These are phyloP conservation scores for Megalopta genalis DNA, from an alignment of 1,140 invertebrate species.

Conservation along the genomic window DNA sequence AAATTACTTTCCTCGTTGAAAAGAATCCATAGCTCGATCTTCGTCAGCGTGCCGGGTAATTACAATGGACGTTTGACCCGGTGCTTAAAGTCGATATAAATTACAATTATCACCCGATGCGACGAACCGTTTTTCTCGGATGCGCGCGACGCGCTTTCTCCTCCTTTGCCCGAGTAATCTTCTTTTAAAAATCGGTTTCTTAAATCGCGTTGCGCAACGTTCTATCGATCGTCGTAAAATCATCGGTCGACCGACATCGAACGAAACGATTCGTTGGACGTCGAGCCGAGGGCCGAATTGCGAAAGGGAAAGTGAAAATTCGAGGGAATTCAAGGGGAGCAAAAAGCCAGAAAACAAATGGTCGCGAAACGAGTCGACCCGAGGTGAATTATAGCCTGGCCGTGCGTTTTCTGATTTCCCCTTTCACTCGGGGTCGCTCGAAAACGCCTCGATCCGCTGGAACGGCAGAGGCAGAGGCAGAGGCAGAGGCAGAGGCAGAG, in stretches of 20 bases:
- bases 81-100: constrained; percentile 18
- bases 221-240: background rate
- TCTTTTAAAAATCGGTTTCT: background rate
- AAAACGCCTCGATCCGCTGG: constrained; percentile 16
- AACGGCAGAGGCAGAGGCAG: constrained; percentile 9
- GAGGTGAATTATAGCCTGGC: constrained; percentile 6
- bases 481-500: no score
- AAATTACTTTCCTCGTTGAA: background rate
- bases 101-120: constrained; percentile 23
- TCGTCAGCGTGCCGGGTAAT: constrained; percentile 20
- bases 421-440: constrained; percentile 38
- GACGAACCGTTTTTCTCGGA: constrained; percentile 25
- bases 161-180: constrained; percentile 7
- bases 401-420: background rate
- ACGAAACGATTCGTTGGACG: background rate
- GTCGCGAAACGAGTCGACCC: constrained; percentile 9
- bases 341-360: constrained; percentile 5
- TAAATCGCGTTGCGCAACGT: background rate
- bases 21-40: background rate
- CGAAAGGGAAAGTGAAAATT: background rate
- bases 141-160: constrained; percentile 13
- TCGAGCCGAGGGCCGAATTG: background rate
- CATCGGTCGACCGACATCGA: background rate
- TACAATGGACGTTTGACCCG: constrained; percentile 14
- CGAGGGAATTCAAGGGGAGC: background rate